These are phyloP conservation scores for Bettongia penicillata DNA, from an alignment of 2,113 vertebrate genomes.

Conservation along the genomic window DNA sequence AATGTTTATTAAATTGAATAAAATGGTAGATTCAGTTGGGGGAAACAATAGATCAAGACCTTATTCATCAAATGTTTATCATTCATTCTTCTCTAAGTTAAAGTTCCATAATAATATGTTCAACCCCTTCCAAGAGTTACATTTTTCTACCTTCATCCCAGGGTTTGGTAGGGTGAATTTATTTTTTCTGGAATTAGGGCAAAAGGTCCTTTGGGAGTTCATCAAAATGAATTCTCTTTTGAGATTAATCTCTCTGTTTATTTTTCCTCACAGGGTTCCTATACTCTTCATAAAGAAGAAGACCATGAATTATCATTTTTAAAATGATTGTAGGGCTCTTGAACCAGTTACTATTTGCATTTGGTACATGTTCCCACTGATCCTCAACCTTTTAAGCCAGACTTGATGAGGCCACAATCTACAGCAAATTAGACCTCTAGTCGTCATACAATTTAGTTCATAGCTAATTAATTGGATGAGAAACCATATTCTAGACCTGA, in stretches of 20 bases:
- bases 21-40: not conserved
- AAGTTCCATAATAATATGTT: not conserved
- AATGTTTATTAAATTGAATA: not conserved
- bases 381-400: not conserved
- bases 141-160: not conserved
- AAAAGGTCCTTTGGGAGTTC: not conserved
- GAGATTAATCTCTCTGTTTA: not conserved
- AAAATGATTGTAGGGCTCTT: not conserved
- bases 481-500: not conserved
- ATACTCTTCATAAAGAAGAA: not conserved
- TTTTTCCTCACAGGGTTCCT: not conserved
- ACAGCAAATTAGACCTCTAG: not conserved
- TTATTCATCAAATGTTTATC: not conserved
- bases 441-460: not conserved
- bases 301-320: not conserved
- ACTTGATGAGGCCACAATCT: not conserved
- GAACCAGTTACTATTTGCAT: not conserved
- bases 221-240: not conserved
- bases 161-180: not conserved
- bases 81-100: not conserved
- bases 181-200: not conserved
- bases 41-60: not conserved
- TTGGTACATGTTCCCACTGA: not conserved
- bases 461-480: not conserved
- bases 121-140: not conserved